Percentiles rank a stretch among this genome's conserved stretches.
Conservation (phyloP, 2,797 vertebrate species). For the Cuniculus paca region DNA sequence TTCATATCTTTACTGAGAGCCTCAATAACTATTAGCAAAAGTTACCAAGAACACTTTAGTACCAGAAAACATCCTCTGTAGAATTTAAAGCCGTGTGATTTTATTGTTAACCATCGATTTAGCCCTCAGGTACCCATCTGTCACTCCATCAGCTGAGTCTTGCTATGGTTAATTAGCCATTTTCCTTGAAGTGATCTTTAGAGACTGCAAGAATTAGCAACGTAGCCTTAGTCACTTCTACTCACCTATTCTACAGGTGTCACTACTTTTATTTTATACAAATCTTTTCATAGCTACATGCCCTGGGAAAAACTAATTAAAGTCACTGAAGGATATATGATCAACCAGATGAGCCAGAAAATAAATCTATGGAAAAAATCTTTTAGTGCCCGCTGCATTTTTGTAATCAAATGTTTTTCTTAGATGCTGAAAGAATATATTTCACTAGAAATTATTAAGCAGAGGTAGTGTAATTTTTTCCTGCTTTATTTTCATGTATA, state of each 20-base stretch:
- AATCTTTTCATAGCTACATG: conserved; percentile 23
- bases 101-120: conserved; percentile 35
- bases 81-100: conserved; percentile 56
- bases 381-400: conserved; percentile 58
- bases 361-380: conserved; percentile 58
- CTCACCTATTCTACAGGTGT: conserved; percentile 58
- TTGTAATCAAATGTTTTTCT: conserved; percentile 60
- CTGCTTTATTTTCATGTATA: conserved; percentile 39
- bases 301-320: conserved; percentile 69
- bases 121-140: conserved; percentile 36
- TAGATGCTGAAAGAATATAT: conserved; percentile 35
- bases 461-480: background rate
- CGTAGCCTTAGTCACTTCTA: background rate
- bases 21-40: conserved; percentile 14
- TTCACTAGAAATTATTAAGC: conserved; percentile 18
- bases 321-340: conserved; percentile 69
- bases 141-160: conserved; percentile 15
- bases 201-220: conserved; percentile 33
- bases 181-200: conserved; percentile 58
- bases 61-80: conserved; percentile 8
- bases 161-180: conserved; percentile 33
- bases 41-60: background rate
- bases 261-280: conserved; percentile 66
- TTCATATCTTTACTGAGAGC: background rate
- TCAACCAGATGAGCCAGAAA: conserved; percentile 65